These are phyloP conservation scores for Melipona beecheii DNA, from an alignment of 2,888 invertebrate species.

Conservation along the genomic window DNA sequence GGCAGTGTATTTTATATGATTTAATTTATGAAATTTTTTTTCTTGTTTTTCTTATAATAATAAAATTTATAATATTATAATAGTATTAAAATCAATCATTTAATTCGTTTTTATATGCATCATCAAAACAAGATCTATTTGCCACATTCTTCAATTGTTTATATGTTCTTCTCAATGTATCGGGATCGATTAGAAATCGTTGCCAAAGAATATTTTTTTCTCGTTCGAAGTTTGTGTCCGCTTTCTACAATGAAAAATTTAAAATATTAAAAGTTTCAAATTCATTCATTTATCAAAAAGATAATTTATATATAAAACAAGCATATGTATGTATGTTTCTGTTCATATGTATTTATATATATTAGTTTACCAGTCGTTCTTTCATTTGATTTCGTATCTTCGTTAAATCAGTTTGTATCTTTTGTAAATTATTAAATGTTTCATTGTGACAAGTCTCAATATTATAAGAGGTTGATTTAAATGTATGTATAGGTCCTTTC, in stretches of 20 bases:
- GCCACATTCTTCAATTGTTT: constrained; percentile 35
- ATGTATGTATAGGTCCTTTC: constrained; percentile 72
- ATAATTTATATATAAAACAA: background rate
- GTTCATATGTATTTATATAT: background rate
- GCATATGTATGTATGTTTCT: too few species aligned
- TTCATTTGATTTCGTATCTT: constrained; percentile 77
- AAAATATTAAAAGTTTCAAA: background rate
- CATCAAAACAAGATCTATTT: constrained; percentile 54
- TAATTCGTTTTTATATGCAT: constrained; percentile 21
- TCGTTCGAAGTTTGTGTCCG: constrained; percentile 70
- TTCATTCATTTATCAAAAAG: background rate
- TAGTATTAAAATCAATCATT: background rate
- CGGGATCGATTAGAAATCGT: constrained; percentile 78
- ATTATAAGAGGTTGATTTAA: constrained; percentile 70
- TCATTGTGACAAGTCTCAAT: constrained; percentile 68
- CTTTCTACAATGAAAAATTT: constrained; percentile 69
- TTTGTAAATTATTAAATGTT: constrained; percentile 63
- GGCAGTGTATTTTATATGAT: background rate
- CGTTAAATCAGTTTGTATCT: constrained; percentile 70
- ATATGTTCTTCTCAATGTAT: constrained; percentile 51
- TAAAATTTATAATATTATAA: background rate
- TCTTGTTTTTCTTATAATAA: background rate
- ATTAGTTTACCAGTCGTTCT: constrained; percentile 73
- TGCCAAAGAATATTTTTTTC: constrained; percentile 80
- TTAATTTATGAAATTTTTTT: background rate